phyloP scores from a whole-genome alignment of 1,140 invertebrate species.

The Drosophila bocqueti region DNA sequence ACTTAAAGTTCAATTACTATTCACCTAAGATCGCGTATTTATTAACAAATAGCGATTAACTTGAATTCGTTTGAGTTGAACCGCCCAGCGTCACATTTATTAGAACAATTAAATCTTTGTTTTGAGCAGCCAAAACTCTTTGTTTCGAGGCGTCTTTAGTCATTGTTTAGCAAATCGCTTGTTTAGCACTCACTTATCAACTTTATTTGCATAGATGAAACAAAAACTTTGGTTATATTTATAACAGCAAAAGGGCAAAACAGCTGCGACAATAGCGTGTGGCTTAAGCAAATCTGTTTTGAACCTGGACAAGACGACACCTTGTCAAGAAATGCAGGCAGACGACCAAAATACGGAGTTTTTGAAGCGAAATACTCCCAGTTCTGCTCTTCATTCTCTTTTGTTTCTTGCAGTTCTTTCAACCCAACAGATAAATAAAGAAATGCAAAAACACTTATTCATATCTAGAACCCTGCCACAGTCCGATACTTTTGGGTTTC shows the following conservation, averaged over 20 bases:
- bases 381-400: slow-evolving; percentile 4
- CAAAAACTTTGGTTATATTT: slow-evolving; percentile 8
- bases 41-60: neutral
- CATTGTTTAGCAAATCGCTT: slow-evolving; percentile 25
- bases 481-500: slow-evolving; percentile 8
- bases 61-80: neutral
- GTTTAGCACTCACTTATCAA: slow-evolving; percentile 40
- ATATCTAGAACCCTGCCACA: neutral
- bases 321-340: slow-evolving; percentile 22
- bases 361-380: slow-evolving; percentile 22
- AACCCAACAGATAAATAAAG: neutral
- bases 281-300: slow-evolving; percentile 9
- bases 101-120: slow-evolving; percentile 20
- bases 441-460: neutral
- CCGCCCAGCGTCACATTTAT: neutral
- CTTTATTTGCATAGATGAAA: slow-evolving; percentile 23
- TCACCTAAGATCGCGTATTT: too few relatives aligned
- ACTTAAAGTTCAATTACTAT: too few relatives aligned
- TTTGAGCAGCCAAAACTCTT: slow-evolving; percentile 10
- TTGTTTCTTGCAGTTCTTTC: slow-evolving; percentile 2
- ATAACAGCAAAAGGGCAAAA: neutral
- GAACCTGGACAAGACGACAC: slow-evolving; percentile 10
- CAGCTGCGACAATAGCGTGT: slow-evolving; percentile 19
- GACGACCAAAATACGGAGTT: slow-evolving; percentile 3
- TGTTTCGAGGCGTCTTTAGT: slow-evolving; percentile 11